Conservation (phyloP, 2,113 vertebrate genomes). For the Caranx ignobilis region DNA sequence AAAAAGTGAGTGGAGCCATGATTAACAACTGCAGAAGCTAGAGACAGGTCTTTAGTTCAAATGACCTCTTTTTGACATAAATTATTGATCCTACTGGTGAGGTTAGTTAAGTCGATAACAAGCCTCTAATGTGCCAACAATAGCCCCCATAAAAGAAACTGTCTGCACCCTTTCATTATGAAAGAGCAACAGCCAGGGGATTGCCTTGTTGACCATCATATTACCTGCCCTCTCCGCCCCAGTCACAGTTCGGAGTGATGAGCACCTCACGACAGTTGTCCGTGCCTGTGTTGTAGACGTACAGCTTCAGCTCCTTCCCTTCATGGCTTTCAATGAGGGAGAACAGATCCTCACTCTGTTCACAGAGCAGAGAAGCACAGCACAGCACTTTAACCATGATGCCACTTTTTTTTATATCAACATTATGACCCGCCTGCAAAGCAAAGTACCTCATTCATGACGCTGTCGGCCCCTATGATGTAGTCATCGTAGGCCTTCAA, state of each 20-base stretch:
- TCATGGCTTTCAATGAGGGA: conserved; percentile 93
- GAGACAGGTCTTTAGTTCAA: too few species aligned
- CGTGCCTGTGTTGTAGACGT: conserved; percentile 96
- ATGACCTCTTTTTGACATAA: too few species aligned
- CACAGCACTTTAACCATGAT: not conserved
- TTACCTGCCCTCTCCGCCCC: conserved; percentile 98
- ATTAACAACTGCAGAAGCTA: too few species aligned
- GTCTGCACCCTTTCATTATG: too few species aligned
- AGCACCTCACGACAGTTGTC: conserved; percentile 96
- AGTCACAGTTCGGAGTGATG: conserved; percentile 93
- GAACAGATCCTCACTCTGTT: conserved; percentile 94
- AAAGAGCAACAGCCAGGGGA: too few species aligned
- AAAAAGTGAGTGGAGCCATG: too few species aligned
- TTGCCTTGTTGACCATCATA: conserved; percentile 8
- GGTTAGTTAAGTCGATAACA: too few species aligned
- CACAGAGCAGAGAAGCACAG: conserved; percentile 19
- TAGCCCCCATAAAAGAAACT: too few species aligned
- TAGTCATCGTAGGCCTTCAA: conserved; percentile 94
- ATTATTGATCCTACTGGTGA: too few species aligned
- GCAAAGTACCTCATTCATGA: conserved; percentile 89
- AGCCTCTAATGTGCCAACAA: too few species aligned
- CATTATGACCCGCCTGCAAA: not conserved
- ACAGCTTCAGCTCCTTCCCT: conserved; percentile 93
- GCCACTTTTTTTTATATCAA: not conserved
- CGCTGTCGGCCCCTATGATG: conserved; percentile 94